Evolutionary conservation across 2,888 invertebrate species (phyloP), one percentile per base, ranked within the genome.

Genomic region (Unio delphinus): DNA sequence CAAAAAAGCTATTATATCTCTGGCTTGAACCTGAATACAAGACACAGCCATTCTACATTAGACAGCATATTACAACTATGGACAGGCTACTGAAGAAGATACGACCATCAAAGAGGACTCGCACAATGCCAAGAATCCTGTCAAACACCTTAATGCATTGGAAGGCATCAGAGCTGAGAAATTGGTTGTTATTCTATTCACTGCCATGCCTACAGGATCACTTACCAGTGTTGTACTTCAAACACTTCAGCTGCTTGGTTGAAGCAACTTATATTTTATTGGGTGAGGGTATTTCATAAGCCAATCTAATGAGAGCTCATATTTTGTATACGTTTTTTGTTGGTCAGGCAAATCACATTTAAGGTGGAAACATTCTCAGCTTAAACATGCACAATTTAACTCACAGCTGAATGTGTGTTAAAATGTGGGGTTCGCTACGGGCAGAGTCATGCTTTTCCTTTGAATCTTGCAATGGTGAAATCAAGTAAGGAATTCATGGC

Each of bases 91-190:
- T 77, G 45, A 69, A 66, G 57, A 60, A 59, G n/a, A 74, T 77
- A 4, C 64, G 56, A 20, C 75, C 72, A 56, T 70, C 75, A 20
- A 70, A 72, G 23, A 23, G 64, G 6, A 69, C 75, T 26, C 58
- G 72, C 54, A 67, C 75, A 59, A 26, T 65, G 23, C 75, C 78
- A 66, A 59, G 75, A 34, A 66, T 57, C 20, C 59, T 78, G 20
- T 30, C 62, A 7, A 69, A 69, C 45, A 74, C 68, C 45, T 34
- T 69, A 18, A 63, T 64, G n/a, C 72, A 75, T 65, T 75, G 71
- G 72, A 78, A 75, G 54, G 75, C 73, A 20, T 75, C 77, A 55
- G 75, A 75, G 55, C 54, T 71, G 7, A 55, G 73, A 28, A 64
- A 59, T 23, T 74, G 72, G 76, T 60, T 76, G 20, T 30, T 76